A percentile compares a stretch with the other conserved stretches of the same genome.
phyloP scores from a whole-genome alignment of 2,113 vertebrate species.

The Kryptolebias marmoratus region DNA sequence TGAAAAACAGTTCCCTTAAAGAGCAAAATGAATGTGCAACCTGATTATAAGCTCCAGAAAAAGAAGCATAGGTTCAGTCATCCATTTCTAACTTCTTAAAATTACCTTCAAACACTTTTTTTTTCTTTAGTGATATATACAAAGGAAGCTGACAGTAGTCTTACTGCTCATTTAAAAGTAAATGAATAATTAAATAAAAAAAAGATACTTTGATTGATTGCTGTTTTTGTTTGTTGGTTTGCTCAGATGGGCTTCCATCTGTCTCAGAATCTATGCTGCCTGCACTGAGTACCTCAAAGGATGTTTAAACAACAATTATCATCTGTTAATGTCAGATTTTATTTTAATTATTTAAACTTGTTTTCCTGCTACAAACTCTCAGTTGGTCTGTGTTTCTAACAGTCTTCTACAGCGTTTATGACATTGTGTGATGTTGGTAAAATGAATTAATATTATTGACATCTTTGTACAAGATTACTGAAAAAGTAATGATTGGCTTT shows the following conservation, averaged over 20 bases:
- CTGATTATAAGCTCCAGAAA: conserved; percentile 4
- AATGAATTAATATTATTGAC: conserved; percentile 19
- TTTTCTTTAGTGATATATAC: conserved; percentile 44
- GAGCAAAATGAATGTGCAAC: conserved; percentile 7
- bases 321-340: conserved; percentile 63
- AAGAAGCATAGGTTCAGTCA: background rate
- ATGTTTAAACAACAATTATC: conserved; percentile 50
- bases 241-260: conserved; percentile 66
- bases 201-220: conserved; percentile 62
- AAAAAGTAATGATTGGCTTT: too few relatives aligned
- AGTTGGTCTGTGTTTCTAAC: background rate
- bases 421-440: conserved; percentile 8
- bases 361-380: conserved; percentile 3
- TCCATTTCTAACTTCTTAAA: background rate
- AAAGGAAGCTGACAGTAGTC: conserved; percentile 48
- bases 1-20: background rate
- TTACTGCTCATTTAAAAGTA: conserved; percentile 30
- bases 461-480: too few relatives aligned
- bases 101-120: conserved; percentile 23
- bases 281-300: conserved; percentile 51
- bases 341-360: conserved; percentile 15
- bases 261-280: conserved; percentile 47
- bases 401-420: conserved; percentile 10
- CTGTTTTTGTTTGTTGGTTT: conserved; percentile 61
- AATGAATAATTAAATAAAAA: background rate